These are phyloP conservation scores for Heliocidaris tuberculata DNA, from an alignment of 35 echinoderm and acorn worm genomes.

Conservation along the genomic window DNA sequence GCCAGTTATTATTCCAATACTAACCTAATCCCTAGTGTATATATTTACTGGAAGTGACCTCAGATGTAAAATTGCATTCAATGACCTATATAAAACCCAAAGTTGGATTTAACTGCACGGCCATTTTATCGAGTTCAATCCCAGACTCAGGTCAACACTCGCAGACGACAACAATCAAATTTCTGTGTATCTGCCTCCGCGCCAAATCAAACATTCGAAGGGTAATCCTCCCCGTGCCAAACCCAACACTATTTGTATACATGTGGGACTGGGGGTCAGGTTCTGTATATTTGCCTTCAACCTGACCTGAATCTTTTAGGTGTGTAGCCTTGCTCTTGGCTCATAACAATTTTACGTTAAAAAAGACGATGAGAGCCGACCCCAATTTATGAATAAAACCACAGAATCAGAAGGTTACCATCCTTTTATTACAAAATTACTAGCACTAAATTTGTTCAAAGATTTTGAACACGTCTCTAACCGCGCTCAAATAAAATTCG, in stretches of 20 bases:
- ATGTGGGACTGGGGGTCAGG: conserved; percentile 35
- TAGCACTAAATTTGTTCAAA: neutral
- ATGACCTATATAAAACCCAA: neutral
- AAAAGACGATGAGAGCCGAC: neutral
- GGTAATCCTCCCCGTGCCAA: conserved; percentile 29
- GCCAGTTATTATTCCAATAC: neutral
- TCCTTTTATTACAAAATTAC: neutral
- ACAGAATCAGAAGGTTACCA: neutral
- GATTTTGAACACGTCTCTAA: neutral
- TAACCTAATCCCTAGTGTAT: neutral
- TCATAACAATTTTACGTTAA: neutral
- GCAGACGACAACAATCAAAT: neutral
- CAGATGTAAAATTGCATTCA: neutral
- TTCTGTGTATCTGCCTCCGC: neutral
- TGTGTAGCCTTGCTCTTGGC: neutral
- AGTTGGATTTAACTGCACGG: neutral
- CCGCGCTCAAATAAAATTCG: neutral
- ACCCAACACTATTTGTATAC: conserved; percentile 39
- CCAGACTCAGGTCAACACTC: neutral
- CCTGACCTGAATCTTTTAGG: neutral
- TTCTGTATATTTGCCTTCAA: conserved; percentile 33
- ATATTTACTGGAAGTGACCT: neutral
- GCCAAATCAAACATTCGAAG: conserved; percentile 16
- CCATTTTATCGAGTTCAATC: conserved; percentile 17
- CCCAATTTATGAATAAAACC: neutral